Percentiles rank a stretch among this genome's conserved stretches.
Conservation (phyloP, 2,888 invertebrate genomes). For the Sarcophaga subvicina region DNA sequence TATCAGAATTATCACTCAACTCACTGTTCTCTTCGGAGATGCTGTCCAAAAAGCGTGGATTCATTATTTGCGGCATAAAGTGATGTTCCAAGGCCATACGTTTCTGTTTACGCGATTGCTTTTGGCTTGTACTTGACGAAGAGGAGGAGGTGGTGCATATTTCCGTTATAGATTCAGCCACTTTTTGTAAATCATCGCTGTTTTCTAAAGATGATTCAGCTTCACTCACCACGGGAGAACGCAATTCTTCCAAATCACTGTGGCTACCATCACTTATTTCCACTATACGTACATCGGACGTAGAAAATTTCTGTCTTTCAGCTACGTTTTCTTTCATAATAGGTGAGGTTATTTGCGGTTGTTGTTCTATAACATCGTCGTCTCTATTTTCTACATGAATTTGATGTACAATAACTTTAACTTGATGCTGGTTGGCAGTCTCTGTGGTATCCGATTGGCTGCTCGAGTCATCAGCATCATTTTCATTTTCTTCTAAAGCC, state of each 20-base stretch:
- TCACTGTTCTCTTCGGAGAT: conserved; percentile 91
- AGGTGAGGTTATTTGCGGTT: conserved; percentile 57
- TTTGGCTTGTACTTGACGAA: conserved; percentile 62
- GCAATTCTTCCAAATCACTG: conserved; percentile 80
- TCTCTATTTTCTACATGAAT: conserved; percentile 58
- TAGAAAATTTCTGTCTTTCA: not conserved
- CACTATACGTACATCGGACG: conserved; percentile 77
- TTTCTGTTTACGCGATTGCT: conserved; percentile 83
- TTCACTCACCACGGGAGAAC: conserved; percentile 85
- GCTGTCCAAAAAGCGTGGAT: conserved; percentile 88
- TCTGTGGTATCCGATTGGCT: not conserved
- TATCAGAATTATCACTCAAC: conserved; percentile 76
- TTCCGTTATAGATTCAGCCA: conserved; percentile 76
- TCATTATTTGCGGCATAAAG: conserved; percentile 84
- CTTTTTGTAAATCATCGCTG: conserved; percentile 72
- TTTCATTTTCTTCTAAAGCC: not conserved
- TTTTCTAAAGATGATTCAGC: conserved; percentile 83
- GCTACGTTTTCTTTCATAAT: conserved; percentile 61
- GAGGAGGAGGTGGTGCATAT: conserved; percentile 33
- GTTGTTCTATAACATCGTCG: conserved; percentile 15
- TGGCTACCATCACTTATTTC: conserved; percentile 80
- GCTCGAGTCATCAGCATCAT: not conserved
- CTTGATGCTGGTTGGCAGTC: conserved; percentile 56
- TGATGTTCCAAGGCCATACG: conserved; percentile 84
- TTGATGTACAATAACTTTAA: conserved; percentile 76